A percentile compares a stretch with the other conserved stretches of the same genome.
Evolutionary conservation across 1,140 invertebrate genomes (phyloP).

Genomic region (Platorchestia sp.): DNA sequence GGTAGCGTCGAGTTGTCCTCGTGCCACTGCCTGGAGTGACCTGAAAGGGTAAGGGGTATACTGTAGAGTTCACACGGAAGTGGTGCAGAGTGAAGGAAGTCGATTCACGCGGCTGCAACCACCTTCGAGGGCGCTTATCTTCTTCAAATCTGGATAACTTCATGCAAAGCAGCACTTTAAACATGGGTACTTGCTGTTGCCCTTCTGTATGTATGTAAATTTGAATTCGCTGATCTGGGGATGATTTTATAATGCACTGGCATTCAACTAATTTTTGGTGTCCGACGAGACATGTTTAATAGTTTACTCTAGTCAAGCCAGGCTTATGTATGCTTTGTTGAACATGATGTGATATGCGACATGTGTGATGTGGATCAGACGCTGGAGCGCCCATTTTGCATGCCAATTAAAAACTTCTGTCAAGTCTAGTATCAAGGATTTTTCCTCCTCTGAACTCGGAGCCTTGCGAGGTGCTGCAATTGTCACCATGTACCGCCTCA

Average conservation of each 20-base stretch:
- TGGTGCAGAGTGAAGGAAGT: not conserved
- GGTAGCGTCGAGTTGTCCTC: not conserved
- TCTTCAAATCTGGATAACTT: not conserved
- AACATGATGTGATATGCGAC: no score
- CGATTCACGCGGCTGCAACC: not conserved
- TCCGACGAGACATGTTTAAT: not conserved
- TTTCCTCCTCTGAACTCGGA: not conserved
- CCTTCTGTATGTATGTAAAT: not conserved
- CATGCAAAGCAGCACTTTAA: not conserved
- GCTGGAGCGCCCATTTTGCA: no score
- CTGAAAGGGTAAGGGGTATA: no score
- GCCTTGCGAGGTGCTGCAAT: not conserved
- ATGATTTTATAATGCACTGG: not conserved
- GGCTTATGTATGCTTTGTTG: no score
- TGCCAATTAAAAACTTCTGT: no score
- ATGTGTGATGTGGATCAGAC: no score
- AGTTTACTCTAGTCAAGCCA: not conserved
- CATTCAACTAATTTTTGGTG: not conserved
- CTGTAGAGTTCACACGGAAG: not conserved
- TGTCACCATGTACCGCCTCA: not conserved
- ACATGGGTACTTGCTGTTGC: not conserved
- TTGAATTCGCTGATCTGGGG: not conserved
- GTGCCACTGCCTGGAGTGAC: no score
- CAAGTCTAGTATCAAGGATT: not conserved
- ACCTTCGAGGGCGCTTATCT: not conserved